Base-by-base conservation (phyloP, 2,113 vertebrate genomes). In the Chionis minor region DNA sequence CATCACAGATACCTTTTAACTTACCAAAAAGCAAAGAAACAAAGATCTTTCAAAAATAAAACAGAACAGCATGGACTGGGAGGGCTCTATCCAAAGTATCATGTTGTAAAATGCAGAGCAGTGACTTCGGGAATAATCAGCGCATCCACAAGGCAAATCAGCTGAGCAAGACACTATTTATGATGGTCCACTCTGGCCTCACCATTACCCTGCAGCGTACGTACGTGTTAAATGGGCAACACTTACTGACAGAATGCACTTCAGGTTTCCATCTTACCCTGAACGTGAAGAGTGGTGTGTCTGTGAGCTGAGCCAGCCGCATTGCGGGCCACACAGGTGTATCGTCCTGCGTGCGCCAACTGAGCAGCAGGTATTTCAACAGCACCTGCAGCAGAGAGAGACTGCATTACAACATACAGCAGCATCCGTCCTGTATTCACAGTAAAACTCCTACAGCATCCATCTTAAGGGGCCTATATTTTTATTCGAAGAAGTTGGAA, bases 291-390 rank as follows among this genome's bases (percentile, higher is more conserved):
- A 54, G 98, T 99, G 45, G 98, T 94, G 0, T 99, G 98, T 66
- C 99, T 98, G 33, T 99, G 98, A 20, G 99, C 99, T 21, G 98
- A 98, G 33, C 99, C 99, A 10, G 99, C 99, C 1, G 98, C 88
- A 8, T 99, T 99, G 89, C 93, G 97, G 20, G 99, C 99, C 7
- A 97, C 70, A 45, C 99, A 99, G 0, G 98, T 98, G 69, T 99
- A 99, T 47, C 90, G 98, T 63, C 99, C 99, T 4, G 98, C 97
- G 3, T 99, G 99, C 86, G 91, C 96, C 42, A 99, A 82, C 51
- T 99, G 98, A 80, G 98, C 98, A 28, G 98, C 97, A 10, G 94
- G 59, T 70, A 99, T 99, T 95, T 99, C 98, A 75, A 99, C 95
- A 63, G 98, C 98, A 81, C 99, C 99, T 99, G 90, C 80, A 77